A percentile compares a stretch with the other conserved stretches of the same genome.
These are phyloP conservation scores for Camarhynchus parvulus DNA, from an alignment of 2,113 vertebrate species.

Conservation along the genomic window DNA sequence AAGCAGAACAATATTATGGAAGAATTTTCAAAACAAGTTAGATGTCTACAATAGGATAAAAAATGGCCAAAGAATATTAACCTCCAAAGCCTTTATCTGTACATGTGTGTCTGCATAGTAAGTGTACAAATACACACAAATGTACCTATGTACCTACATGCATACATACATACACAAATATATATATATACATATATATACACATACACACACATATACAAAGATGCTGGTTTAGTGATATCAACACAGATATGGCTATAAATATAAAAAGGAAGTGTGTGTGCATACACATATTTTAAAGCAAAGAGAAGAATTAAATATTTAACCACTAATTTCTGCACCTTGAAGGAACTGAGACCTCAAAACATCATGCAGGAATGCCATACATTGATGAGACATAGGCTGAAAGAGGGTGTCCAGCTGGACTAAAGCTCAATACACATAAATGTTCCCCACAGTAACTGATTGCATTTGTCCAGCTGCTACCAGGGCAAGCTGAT, in stretches of 20 bases:
- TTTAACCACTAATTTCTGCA: not conserved
- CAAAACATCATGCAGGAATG: not conserved
- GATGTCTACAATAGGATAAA: not conserved
- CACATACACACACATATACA: not conserved
- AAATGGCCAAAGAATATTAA: not conserved
- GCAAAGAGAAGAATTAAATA: not conserved
- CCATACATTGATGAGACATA: not conserved
- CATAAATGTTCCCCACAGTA: not conserved
- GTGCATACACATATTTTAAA: not conserved
- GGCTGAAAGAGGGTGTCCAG: not conserved
- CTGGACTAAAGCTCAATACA: not conserved
- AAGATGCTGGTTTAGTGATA: not conserved
- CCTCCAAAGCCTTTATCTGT: not conserved
- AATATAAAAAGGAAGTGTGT: not conserved
- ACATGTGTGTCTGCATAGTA: not conserved
- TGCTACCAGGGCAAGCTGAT: not conserved
- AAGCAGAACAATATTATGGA: not conserved
- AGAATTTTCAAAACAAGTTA: not conserved
- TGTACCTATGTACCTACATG: rapidly evolving
- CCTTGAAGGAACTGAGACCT: not conserved
- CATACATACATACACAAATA: rapidly evolving
- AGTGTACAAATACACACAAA: not conserved
- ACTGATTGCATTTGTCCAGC: not conserved
- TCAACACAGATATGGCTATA: not conserved
- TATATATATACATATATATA: not conserved